Conservation (phyloP, 2,797 vertebrate species). For the Echiichthys vipera region DNA sequence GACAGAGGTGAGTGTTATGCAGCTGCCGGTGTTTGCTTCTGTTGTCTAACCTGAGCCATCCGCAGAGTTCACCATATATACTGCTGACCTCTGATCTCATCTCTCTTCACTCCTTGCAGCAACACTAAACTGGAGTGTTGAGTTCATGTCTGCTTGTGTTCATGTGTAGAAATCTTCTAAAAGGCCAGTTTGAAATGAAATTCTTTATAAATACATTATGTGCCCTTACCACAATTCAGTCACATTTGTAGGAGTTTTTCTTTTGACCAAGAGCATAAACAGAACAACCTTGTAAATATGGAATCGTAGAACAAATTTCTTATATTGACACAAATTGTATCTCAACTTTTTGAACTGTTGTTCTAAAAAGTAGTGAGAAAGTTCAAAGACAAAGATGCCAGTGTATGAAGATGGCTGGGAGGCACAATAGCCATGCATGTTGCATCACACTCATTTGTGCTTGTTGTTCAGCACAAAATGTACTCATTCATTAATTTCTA, state of each 20-base stretch:
- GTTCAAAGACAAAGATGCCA: constrained; percentile 23
- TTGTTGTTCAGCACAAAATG: neutral
- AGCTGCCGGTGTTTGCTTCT: constrained; percentile 76
- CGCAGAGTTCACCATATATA: constrained; percentile 56
- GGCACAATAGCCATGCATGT: constrained; percentile 13
- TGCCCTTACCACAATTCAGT: neutral
- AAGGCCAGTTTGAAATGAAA: constrained; percentile 26
- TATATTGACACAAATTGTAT: too few species aligned
- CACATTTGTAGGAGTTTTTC: neutral
- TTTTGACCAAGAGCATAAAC: constrained; percentile 19
- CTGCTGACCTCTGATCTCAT: constrained; percentile 67
- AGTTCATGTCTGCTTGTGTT: constrained; percentile 10
- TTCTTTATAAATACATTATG: constrained; percentile 4
- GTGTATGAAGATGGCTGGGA: constrained; percentile 20
- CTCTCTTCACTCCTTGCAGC: constrained; percentile 56
- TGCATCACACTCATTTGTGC: neutral
- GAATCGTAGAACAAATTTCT: neutral
- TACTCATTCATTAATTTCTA: constrained; percentile 5
- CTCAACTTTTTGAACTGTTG: neutral
- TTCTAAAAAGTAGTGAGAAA: constrained; percentile 5
- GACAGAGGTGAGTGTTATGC: constrained; percentile 62
- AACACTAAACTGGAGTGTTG: constrained; percentile 22
- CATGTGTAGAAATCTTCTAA: constrained; percentile 19
- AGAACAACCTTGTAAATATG: neutral
- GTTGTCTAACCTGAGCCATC: constrained; percentile 53